Conservation (phyloP, 2,888 invertebrate species). For the Plemyria rubiginata region DNA sequence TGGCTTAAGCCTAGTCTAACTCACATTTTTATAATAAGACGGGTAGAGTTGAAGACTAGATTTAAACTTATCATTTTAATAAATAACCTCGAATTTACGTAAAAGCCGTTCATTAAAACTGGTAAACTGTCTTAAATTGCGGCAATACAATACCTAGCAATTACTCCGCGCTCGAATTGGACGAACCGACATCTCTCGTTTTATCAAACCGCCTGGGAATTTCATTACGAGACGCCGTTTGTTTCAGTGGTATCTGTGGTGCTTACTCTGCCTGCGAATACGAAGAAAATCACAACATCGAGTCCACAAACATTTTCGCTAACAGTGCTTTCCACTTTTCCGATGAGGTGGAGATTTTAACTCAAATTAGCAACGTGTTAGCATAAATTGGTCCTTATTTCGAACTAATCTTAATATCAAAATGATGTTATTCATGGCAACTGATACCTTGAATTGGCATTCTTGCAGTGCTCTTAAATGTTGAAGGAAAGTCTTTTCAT, state of each 20-base stretch:
- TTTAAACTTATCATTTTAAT: not conserved
- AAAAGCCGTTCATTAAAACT: conserved; percentile 25
- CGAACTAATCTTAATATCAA: no score
- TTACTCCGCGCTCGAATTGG: conserved; percentile 36
- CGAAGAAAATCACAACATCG: conserved; percentile 23
- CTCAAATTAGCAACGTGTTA: not conserved
- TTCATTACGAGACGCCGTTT: conserved; percentile 60
- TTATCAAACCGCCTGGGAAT: conserved; percentile 61
- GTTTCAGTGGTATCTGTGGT: conserved; percentile 42
- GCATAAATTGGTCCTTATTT: no score
- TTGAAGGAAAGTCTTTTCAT: no score
- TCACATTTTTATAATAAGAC: no score
- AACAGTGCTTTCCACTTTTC: not conserved
- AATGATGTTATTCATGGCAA: no score
- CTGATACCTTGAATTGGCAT: no score
- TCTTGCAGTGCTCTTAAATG: no score
- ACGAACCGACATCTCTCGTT: conserved; percentile 42
- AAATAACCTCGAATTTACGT: not conserved
- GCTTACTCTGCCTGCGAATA: conserved; percentile 15
- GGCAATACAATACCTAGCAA: conserved; percentile 35
- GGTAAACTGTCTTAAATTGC: conserved; percentile 26
- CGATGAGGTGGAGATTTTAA: not conserved
- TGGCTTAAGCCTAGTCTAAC: no score
- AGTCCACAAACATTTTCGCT: conserved; percentile 1
- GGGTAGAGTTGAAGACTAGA: not conserved